phyloP scores from a whole-genome alignment of 2,113 vertebrate species.

The Deroptyus accipitrinus region DNA sequence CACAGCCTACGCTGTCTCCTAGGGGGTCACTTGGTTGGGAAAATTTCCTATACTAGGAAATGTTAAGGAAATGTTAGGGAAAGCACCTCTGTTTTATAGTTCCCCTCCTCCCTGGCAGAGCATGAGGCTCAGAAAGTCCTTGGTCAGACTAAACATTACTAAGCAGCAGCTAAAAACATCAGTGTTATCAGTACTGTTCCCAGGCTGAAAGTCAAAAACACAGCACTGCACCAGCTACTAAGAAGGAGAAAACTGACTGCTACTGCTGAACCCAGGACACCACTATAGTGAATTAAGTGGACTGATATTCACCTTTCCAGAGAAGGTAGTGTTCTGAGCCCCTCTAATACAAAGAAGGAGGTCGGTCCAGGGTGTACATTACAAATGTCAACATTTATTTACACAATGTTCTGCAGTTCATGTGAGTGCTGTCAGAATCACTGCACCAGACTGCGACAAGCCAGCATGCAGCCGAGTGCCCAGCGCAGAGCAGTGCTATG shows the following conservation, averaged over 20 bases:
- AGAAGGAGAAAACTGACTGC: too few species aligned
- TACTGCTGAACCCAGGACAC: too few species aligned
- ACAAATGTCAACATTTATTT: background rate
- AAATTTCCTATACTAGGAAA: background rate
- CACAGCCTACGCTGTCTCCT: background rate
- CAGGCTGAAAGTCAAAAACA: too few species aligned
- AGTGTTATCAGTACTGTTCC: too few species aligned
- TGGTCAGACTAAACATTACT: too few species aligned
- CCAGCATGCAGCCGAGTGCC: background rate
- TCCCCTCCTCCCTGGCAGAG: too few species aligned
- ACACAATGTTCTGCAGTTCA: background rate
- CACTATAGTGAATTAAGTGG: background rate
- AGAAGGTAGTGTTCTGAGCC: background rate
- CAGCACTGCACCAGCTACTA: too few species aligned
- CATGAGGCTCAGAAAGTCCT: too few species aligned
- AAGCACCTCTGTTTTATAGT: background rate
- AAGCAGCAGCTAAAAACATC: too few species aligned
- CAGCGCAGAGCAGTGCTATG: accelerated
- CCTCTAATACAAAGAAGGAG: accelerated
- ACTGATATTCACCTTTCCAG: background rate
- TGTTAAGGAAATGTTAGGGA: background rate
- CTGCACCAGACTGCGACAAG: background rate
- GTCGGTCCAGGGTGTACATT: accelerated
- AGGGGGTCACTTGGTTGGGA: background rate
- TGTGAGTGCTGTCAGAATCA: accelerated